Evolutionary conservation across 23 tunicate genomes (phyloP).

Genomic region (Styela plicata): DNA sequence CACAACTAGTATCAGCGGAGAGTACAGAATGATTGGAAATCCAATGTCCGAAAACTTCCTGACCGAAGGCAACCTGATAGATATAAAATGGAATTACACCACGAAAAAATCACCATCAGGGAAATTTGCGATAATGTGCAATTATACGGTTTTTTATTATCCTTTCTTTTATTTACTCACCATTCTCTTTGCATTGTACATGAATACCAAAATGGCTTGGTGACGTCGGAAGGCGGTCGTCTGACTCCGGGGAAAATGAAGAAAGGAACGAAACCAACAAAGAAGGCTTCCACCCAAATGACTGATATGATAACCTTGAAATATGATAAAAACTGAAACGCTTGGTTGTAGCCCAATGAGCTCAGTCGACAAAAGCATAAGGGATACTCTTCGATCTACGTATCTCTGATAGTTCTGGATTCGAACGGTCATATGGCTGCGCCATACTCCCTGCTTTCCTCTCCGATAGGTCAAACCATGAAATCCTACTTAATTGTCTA

Average conservation of each 20-base stretch:
- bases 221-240: background rate
- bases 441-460: no score
- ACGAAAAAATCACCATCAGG: background rate
- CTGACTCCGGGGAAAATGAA: slow-evolving; percentile 10
- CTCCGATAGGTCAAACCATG: no score
- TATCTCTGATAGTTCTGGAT: no score
- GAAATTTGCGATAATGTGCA: no score
- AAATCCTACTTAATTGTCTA: no score
- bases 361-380: no score
- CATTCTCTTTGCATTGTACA: background rate
- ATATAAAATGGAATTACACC: background rate
- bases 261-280: slow-evolving; percentile 3
- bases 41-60: slow-evolving; percentile 24
- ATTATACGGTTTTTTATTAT: no score
- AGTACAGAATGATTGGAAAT: slow-evolving; percentile 18
- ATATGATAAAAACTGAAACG: no score
- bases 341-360: no score
- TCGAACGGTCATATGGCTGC: no score
- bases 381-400: no score
- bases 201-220: slow-evolving; percentile 1
- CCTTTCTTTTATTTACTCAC: no score
- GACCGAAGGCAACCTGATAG: slow-evolving; percentile 11
- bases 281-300: background rate
- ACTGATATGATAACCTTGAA: background rate
- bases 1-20: slow-evolving; percentile 24